Evolutionary conservation across 1,140 invertebrate species (phyloP).

Genomic region (Zaprionus taronus): DNA sequence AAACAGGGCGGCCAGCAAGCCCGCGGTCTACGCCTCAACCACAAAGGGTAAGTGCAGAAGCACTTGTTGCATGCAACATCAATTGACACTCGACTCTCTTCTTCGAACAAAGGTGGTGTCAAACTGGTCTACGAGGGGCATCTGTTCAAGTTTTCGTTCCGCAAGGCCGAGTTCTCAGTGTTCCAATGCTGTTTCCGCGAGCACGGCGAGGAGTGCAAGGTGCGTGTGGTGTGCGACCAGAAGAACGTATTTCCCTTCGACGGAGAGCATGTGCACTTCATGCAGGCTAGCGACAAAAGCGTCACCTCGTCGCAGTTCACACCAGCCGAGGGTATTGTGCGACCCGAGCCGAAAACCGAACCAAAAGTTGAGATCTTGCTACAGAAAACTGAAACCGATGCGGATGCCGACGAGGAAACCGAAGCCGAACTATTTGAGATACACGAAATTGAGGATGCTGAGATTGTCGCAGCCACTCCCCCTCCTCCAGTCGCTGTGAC

Average conservation of each 20-base stretch:
- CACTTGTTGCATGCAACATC: conserved; percentile 44
- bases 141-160: conserved; percentile 77
- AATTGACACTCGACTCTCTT: background rate
- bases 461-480: background rate
- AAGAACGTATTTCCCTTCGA: conserved; percentile 78
- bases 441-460: conserved; percentile 37
- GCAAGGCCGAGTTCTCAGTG: conserved; percentile 74
- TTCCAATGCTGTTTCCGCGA: conserved; percentile 82
- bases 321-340: conserved; percentile 44
- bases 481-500: background rate
- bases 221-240: conserved; percentile 77
- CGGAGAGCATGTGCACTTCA: conserved; percentile 75
- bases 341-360: conserved; percentile 11
- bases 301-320: conserved; percentile 74
- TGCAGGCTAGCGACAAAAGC: conserved; percentile 80
- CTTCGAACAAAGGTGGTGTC: conserved; percentile 61
- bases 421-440: conserved; percentile 29
- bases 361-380: conserved; percentile 40
- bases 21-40: conserved; percentile 75
- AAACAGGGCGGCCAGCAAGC: conserved; percentile 60
- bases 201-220: conserved; percentile 76
- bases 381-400: conserved; percentile 14
- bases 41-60: conserved; percentile 68
- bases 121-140: conserved; percentile 78
- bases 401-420: conserved; percentile 15